Evolutionary conservation across 2,113 vertebrate species (phyloP), one percentile per base, ranked within the genome.

Genomic region (Stegostoma tigrinum): DNA sequence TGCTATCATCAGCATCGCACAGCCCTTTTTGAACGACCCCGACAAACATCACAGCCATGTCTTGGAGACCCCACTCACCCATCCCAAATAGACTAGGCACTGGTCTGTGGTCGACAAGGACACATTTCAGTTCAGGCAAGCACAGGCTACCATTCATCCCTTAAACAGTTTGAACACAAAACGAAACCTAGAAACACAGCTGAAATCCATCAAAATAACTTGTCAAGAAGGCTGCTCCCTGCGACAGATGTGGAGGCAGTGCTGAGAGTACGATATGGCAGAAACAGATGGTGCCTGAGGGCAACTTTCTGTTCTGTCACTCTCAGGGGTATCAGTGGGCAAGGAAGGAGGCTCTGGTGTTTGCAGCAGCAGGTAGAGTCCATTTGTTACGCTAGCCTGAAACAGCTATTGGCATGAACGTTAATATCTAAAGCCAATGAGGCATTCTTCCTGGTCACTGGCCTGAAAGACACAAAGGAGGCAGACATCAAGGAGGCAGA

Each of bases 301-400:
- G 97, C 97, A 97, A 95, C 96, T 97, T 97, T 97, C 93, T 97
- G 96, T 96, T 96, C 87, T 96, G 96, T 96, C 6, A 96, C 96
- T 97, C 97, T 48, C 64, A 96, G 96, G 97, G 96, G 96, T 95
- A 95, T 96, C 96, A 96, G 96, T 96, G 96, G 96, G 96, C 80
- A 97, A 95, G 87, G 95, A 94, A 94, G 95, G 96, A 94, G 78
- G 93, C 94, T 97, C 96, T 96, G 97, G 97, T 96, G 97, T 97
- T 98, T 97, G 97, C 97, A 97, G 97, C 97, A 98, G 98, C 97
- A 98, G 98, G 98, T 98, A 97, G 98, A 98, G 98, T 97, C 97
- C 97, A 98, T 98, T 98, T 98, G 98, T 98, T 98, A 98, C 97
- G 98, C 97, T 97, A 98, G 97, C 97, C 97, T 97, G 97, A 97